phyloP scores from a whole-genome alignment of 2,113 vertebrate genomes.

The Pyrgilauda ruficollis region DNA sequence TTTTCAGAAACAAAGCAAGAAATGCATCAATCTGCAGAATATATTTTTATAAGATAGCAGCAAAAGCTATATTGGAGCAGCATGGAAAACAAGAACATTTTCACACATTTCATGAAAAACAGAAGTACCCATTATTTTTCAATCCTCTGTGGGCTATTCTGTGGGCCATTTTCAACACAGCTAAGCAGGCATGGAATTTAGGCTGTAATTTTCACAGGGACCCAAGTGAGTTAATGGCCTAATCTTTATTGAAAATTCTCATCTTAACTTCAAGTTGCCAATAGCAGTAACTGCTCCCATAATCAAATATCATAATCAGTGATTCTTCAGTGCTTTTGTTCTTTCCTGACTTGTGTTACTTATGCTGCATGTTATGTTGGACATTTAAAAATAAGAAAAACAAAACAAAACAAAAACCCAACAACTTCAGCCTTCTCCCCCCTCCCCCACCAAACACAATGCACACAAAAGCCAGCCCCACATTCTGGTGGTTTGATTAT shows the following conservation, averaged over 20 bases:
- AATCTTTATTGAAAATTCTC: neutral
- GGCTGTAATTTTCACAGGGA: slow-evolving; percentile 8
- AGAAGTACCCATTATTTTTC: slow-evolving; percentile 5
- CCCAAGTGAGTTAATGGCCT: slow-evolving; percentile 1
- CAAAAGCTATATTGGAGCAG: neutral
- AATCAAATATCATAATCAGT: neutral
- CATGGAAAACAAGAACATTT: neutral
- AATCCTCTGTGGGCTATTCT: neutral
- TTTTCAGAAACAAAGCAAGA: neutral
- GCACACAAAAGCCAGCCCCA: neutral
- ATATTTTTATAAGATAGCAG: neutral
- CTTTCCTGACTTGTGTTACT: neutral
- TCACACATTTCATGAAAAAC: neutral
- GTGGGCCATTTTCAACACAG: neutral
- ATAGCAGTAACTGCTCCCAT: neutral
- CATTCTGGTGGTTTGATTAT: neutral
- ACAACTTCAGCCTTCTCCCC: neutral
- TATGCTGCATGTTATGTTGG: neutral
- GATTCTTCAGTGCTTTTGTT: neutral
- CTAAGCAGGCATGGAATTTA: neutral
- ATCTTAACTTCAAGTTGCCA: neutral
- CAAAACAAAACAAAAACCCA: neutral
- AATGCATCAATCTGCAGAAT: neutral
- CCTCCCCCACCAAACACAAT: neutral
- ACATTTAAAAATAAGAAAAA: neutral